Conservation (phyloP, 2,888 invertebrate genomes). For the Caenorhabditis sp. region DNA sequence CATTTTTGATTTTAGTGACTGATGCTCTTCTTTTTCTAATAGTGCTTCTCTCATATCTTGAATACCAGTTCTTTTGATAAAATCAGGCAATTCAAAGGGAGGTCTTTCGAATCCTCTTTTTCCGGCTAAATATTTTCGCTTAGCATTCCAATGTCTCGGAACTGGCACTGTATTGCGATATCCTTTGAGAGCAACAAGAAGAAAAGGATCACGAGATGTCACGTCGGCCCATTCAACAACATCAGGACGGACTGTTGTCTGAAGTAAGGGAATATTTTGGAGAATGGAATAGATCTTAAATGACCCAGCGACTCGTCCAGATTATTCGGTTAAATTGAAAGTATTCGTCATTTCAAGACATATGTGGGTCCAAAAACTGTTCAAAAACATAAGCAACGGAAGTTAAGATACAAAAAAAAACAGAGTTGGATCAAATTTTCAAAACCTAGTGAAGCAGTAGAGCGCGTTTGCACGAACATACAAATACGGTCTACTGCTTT, state of each 20-base stretch:
- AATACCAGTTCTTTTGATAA: constrained; percentile 98
- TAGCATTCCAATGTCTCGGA: constrained; percentile 77
- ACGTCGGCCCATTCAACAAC: constrained; percentile 99
- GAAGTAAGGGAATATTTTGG: no score
- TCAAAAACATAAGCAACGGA: no score
- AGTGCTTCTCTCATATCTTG: constrained; percentile 94
- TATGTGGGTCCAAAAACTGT: no score
- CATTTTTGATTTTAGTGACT: constrained; percentile 77
- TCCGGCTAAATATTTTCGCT: constrained; percentile 82
- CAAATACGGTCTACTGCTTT: no score
- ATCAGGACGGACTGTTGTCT: constrained; percentile 85
- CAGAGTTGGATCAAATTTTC: no score
- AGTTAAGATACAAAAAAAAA: no score
- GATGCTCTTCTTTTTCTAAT: constrained; percentile 89
- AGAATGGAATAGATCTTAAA: no score
- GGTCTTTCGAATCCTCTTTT: constrained; percentile 98
- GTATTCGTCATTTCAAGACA: no score
- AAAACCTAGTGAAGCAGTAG: no score
- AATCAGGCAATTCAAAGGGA: constrained; percentile 96
- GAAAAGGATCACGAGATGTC: constrained; percentile 92
- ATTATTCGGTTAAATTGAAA: no score
- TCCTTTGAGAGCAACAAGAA: constrained; percentile 77
- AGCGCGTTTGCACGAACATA: no score
- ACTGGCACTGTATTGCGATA: constrained; percentile 97
- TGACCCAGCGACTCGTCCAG: no score